Conservation (phyloP, 92 coral and sea anemone genomes). For the Epizoanthus rinbou region DNA sequence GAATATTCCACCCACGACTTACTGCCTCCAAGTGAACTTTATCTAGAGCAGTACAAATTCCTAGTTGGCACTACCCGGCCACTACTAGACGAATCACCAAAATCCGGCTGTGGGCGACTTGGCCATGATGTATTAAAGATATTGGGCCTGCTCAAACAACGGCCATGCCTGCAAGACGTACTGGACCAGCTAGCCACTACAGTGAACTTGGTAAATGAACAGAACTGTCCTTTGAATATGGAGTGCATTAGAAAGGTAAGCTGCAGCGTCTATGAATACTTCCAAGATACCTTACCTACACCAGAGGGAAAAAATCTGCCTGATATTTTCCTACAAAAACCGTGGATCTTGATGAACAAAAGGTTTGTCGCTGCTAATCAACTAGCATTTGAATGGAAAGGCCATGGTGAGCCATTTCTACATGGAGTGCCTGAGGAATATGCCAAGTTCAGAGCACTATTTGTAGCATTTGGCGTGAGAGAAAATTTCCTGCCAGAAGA, state of each 20-base stretch:
- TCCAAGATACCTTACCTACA: constrained; percentile 69
- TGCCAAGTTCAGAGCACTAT: constrained; percentile 70
- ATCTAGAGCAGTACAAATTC: constrained; percentile 56
- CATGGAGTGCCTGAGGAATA: constrained; percentile 86
- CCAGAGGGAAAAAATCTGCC: constrained; percentile 64
- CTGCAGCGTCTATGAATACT: constrained; percentile 72
- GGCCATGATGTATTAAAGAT: constrained; percentile 66
- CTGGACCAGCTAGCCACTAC: constrained; percentile 82
- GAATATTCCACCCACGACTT: constrained; percentile 45
- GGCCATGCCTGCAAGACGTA: constrained; percentile 63
- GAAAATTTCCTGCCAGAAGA: constrained; percentile 76
- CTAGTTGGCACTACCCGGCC: constrained; percentile 82
- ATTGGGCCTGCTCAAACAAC: constrained; percentile 63
- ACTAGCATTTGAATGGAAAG: constrained; percentile 86
- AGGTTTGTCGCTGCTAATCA: constrained; percentile 80
- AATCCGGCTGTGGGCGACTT: constrained; percentile 84
- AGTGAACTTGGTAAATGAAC: constrained; percentile 58
- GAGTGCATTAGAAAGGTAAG: constrained; percentile 71
- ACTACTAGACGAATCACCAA: constrained; percentile 83
- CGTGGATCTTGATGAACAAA: constrained; percentile 83
- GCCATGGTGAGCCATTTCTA: constrained; percentile 86
- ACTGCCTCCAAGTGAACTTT: constrained; percentile 68
- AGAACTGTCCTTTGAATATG: constrained; percentile 50
- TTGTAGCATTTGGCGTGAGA: constrained; percentile 75
- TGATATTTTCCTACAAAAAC: constrained; percentile 67